Conservation (phyloP, 2,888 invertebrate species). For the Drosophila quasianomalipes region DNA sequence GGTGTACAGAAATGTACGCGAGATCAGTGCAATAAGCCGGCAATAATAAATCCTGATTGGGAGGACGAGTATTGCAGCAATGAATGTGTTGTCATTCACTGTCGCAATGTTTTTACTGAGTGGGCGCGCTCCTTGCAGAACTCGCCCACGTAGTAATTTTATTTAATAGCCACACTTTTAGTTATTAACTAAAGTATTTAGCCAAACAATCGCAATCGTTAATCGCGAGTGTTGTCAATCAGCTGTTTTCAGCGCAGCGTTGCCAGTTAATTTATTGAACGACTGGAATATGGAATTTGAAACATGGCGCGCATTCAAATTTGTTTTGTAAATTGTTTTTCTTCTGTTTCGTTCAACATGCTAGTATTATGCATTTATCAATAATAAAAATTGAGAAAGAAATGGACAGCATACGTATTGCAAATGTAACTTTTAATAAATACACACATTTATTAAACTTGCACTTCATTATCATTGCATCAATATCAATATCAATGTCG, state of each 20-base stretch:
- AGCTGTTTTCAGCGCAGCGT: constrained; percentile 51
- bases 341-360: background rate
- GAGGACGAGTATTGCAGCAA: constrained; percentile 99
- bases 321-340: constrained; percentile 3
- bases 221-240: constrained; percentile 18
- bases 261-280: constrained; percentile 41
- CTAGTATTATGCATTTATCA: constrained; percentile 28
- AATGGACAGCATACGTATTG: constrained; percentile 18
- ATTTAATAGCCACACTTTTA: constrained; percentile 35
- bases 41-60: constrained; percentile 97
- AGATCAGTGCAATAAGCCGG: constrained; percentile 95
- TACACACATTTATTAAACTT: constrained; percentile 79
- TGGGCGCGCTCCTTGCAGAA: constrained; percentile 83
- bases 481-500: constrained; percentile 66
- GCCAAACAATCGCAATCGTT: constrained; percentile 33
- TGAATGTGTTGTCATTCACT: constrained; percentile 98
- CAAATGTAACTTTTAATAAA: constrained; percentile 75
- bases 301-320: constrained; percentile 43
- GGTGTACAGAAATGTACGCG: constrained; percentile 90
- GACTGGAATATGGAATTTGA: constrained; percentile 19
- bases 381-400: constrained; percentile 4
- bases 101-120: constrained; percentile 92
- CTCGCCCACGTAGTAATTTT: constrained; percentile 56
- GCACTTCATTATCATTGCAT: constrained; percentile 71
- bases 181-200: constrained; percentile 51